A percentile compares a stretch with the other conserved stretches of the same genome.
phyloP scores from a whole-genome alignment of 2,888 invertebrate species.

The Seladonia tumulorum region DNA sequence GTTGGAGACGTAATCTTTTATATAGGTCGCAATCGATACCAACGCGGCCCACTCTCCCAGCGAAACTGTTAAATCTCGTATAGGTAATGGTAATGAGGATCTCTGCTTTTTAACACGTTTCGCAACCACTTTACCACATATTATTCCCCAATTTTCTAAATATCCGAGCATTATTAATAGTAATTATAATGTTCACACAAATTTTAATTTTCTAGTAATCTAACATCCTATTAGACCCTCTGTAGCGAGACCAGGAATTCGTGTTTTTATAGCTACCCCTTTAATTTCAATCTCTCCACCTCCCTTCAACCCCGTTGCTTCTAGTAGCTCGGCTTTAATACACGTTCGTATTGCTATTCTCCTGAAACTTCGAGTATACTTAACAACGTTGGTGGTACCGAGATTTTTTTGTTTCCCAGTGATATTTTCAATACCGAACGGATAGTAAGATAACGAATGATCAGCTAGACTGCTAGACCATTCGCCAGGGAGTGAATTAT shows the following conservation, averaged over 20 bases:
- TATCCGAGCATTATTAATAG: neutral
- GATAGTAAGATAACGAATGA: neutral
- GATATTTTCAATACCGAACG: neutral
- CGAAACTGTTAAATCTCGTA: slow-evolving; percentile 55
- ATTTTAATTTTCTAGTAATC: neutral
- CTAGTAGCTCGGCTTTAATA: neutral
- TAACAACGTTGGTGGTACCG: neutral
- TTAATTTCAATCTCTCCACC: neutral
- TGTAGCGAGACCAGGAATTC: neutral
- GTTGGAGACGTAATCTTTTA: slow-evolving; percentile 50
- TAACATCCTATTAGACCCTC: too few species aligned
- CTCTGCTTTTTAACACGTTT: neutral
- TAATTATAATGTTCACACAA: neutral
- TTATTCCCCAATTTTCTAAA: neutral
- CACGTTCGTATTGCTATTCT: neutral
- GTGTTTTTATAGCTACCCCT: neutral
- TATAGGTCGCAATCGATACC: slow-evolving; percentile 63
- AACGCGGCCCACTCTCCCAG: slow-evolving; percentile 31
- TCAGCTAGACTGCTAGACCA: neutral
- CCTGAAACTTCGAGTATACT: neutral
- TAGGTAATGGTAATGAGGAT: slow-evolving; percentile 30
- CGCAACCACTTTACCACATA: neutral
- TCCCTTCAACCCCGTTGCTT: neutral
- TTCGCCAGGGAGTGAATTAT: neutral
- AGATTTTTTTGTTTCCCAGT: neutral